These are phyloP conservation scores for Chaetogeoica ovagalla DNA, from an alignment of 2,888 invertebrate species.

Conservation along the genomic window DNA sequence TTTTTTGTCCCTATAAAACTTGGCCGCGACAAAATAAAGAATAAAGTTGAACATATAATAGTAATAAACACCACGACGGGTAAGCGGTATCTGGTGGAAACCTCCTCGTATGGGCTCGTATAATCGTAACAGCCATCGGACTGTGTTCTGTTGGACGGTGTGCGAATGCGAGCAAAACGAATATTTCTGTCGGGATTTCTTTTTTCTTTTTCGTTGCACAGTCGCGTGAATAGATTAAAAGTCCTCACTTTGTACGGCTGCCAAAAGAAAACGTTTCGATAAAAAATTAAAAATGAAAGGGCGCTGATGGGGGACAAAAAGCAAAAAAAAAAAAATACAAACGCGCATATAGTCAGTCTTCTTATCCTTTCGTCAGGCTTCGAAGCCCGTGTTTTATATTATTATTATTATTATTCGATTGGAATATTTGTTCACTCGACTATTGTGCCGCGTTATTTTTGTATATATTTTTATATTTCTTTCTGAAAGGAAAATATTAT, in stretches of 20 bases:
- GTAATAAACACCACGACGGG: background rate
- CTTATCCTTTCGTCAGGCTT: background rate
- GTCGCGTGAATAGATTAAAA: background rate
- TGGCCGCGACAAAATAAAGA: background rate
- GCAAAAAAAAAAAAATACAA: background rate
- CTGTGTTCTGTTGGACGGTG: too few species aligned
- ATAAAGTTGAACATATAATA: background rate
- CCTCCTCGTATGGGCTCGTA: too few species aligned
- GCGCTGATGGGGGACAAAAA: background rate
- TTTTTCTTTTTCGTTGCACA: too few species aligned
- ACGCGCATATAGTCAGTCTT: too few species aligned
- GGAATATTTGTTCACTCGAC: too few species aligned
- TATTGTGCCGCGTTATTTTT: too few species aligned
- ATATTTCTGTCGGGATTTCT: background rate
- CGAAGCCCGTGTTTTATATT: too few species aligned
- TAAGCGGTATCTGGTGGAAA: too few species aligned
- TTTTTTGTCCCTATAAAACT: background rate
- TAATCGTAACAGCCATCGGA: background rate
- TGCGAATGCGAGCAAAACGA: background rate
- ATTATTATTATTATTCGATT: too few species aligned
- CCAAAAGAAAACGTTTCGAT: constrained; percentile 21
- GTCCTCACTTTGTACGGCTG: constrained; percentile 17
- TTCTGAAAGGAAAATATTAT: too few species aligned
- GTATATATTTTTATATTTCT: too few species aligned
- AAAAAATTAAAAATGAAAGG: background rate